Evolutionary conservation across 2,113 vertebrate genomes (phyloP), one percentile per base, ranked within the genome.

Genomic region (Scytalopus superciliaris): DNA sequence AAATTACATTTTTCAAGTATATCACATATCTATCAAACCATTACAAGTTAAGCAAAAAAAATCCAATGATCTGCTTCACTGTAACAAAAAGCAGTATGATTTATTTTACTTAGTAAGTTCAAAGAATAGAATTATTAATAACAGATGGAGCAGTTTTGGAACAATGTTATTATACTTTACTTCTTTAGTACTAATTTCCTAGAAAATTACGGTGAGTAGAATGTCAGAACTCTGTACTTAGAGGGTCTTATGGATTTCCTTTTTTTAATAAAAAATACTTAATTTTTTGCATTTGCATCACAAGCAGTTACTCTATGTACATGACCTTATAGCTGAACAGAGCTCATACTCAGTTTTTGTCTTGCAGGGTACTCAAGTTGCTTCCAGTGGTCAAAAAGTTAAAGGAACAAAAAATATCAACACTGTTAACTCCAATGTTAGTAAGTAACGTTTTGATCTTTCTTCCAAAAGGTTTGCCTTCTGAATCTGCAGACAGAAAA

Each of bases 161-260:
- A 50, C 12, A 6, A 55, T 8, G 52, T 30, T 66, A 59, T 57
- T 30, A 21, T 28, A 39, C 78, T 90, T 96, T 80, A 86, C 79
- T 76, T 44, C 81, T 59, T 79, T 40, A 74, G 17, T 88, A 84
- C 39, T 85, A 14, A 80, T 73, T 64, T 80, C 37, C 40, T 31
- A 63, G 30, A 76, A 93, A 80, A 70, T 60, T 53, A 74, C 12
- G 8, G 33, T 68, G 19, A 18, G 9, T 37, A 92, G 27, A 69
- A 69, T 35, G 10, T 39, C 77, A 77, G 28, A 60, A 64, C 12
- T 23, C 40, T 57, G 6, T 47, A 60, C 13, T 62, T 78, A 40
- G n/a, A 49, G 5, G 8, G 2, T 5, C 25, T 19, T 28, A 25
- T 53, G 7, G 3, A 2, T 39, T 24, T 1, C 0, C 21, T 9